These are phyloP conservation scores for Onychostoma macrolepis DNA, from an alignment of 2,113 vertebrate species.

Conservation along the genomic window DNA sequence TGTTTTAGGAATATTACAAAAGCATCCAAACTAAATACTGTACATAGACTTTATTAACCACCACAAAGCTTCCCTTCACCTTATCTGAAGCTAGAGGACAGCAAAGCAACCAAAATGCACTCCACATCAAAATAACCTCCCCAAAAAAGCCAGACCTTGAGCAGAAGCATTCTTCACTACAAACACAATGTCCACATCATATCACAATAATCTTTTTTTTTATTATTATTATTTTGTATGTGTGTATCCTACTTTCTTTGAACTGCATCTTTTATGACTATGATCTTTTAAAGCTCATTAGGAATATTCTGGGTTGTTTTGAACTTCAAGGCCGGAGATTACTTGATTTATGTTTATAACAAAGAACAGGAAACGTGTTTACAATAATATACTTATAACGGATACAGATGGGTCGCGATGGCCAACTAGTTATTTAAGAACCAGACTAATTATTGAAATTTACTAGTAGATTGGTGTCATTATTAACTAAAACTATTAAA, in stretches of 20 bases:
- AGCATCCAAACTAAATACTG: neutral
- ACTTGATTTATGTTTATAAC: neutral
- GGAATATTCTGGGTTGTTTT: neutral
- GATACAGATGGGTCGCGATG: neutral
- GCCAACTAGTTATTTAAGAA: too few species aligned
- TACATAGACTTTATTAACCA: neutral
- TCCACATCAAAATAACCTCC: neutral
- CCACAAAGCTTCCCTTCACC: neutral
- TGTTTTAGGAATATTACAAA: neutral
- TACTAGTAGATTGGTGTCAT: neutral
- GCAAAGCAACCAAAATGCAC: slow-evolving; percentile 3
- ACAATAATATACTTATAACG: neutral
- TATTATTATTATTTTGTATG: too few species aligned
- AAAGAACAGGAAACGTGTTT: neutral
- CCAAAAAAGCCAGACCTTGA: slow-evolving; percentile 5
- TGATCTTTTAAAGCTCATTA: neutral
- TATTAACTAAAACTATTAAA: neutral
- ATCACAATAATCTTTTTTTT: neutral
- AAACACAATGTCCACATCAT: slow-evolving; percentile 1
- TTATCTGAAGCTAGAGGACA: neutral
- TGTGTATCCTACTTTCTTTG: neutral
- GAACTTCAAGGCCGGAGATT: neutral
- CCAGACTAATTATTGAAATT: neutral
- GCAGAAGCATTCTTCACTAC: neutral
- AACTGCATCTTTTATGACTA: neutral